Evolutionary conservation across 1,140 invertebrate species (phyloP).

Genomic region (Archivesica marissinica): DNA sequence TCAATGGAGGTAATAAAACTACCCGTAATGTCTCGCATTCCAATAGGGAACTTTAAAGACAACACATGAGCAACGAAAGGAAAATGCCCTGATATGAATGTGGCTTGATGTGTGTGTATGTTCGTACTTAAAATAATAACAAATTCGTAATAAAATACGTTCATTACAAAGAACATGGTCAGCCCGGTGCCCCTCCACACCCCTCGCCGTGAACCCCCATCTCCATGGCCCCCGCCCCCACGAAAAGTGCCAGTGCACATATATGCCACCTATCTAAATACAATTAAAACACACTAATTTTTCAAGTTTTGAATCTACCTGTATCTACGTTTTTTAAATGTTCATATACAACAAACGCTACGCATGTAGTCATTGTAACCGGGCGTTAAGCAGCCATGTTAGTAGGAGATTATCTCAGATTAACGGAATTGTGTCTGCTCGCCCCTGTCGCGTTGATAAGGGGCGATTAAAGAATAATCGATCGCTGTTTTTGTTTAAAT

Average conservation of each 20-base stretch:
- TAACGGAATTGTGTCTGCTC: constrained; percentile 41
- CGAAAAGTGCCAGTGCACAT: background rate
- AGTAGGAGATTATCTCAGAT: constrained; percentile 45
- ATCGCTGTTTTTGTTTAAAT: constrained; percentile 8
- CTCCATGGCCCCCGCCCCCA: background rate
- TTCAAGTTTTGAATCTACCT: background rate
- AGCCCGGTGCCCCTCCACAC: background rate
- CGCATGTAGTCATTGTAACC: constrained; percentile 25
- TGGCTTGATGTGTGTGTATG: no score
- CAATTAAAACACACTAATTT: background rate
- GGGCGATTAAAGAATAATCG: constrained; percentile 28
- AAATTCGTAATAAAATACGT: background rate
- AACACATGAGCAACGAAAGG: no score
- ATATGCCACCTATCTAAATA: background rate
- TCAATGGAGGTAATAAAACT: no score
- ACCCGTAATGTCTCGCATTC: no score
- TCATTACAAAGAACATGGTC: background rate
- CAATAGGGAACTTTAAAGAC: no score
- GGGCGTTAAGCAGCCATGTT: constrained; percentile 36
- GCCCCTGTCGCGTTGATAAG: constrained; percentile 14
- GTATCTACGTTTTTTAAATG: constrained; percentile 10
- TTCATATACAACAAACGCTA: background rate
- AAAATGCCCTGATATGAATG: no score
- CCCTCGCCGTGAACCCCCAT: background rate
- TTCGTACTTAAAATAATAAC: background rate